Evolutionary conservation across 2,797 vertebrate genomes (phyloP), one percentile per base, ranked within the genome.

Genomic region (Macropodus opercularis): DNA sequence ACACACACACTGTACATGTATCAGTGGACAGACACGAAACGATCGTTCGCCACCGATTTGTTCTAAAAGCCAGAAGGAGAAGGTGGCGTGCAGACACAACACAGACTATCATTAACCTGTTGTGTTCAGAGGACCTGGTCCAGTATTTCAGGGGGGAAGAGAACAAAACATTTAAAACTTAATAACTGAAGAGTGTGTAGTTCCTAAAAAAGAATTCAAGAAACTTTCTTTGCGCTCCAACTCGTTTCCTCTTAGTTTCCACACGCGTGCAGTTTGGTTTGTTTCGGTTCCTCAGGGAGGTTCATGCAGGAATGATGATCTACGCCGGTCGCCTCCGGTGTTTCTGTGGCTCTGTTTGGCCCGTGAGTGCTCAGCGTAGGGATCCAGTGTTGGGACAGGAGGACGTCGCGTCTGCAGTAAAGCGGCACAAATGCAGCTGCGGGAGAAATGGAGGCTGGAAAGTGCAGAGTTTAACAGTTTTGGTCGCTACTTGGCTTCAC

Each of bases 381-480:
- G 67, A 60, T 84, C 78, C 85, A 87, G 81, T 88, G 83, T 83
- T 2, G 23, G 60, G 77, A 82, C 75, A 59, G 64, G 35, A 80
- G 13, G 41, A 56, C 4, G n/a, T 50, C 50, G 22, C 24, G 63
- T 77, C 67, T 43, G 69, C 58, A 70, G 72, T 65, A 26, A 73
- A 83, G 78, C 63, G 79, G 70, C 83, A 84, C 76, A 69, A 77
- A 83, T 7, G 50, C 62, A 80, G 79, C 73, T 19, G 62, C 57
- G 49, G 64, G 60, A 73, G 43, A 42, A 42, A 60, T 65, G 0
- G 1, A 59, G 57, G 61, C 72, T 56, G 48, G 50, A 72, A 78
- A 77, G 80, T 82, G 77, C 80, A 76, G 60, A 72, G 61, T 63
- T 46, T n/a, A 14, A 63, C 56, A 15, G 50, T 72, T 77, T 74